Evolutionary conservation across 2,888 invertebrate species (phyloP).

Genomic region (Catocala nupta): DNA sequence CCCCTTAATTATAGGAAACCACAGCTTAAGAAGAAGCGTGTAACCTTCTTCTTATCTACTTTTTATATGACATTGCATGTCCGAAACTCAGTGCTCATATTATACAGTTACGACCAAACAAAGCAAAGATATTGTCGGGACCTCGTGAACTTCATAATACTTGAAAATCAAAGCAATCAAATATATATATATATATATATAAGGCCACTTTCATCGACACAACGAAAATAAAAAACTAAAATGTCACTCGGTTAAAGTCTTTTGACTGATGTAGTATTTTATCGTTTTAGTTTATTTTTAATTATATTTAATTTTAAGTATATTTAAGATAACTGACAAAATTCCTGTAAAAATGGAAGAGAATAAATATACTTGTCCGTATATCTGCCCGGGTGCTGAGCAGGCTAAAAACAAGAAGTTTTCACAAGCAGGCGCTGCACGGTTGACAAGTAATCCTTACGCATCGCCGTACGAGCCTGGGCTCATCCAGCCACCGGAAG

Average conservation of each 20-base stretch:
- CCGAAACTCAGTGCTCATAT: too few species aligned
- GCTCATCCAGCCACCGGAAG: constrained; percentile 66
- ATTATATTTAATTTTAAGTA: constrained; percentile 28
- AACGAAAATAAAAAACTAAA: too few species aligned
- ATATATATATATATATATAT: too few species aligned
- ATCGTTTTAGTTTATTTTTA: background rate
- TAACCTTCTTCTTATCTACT: too few species aligned
- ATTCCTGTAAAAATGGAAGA: constrained; percentile 62
- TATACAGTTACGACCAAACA: too few species aligned
- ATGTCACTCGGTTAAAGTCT: background rate
- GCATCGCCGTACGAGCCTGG: constrained; percentile 73
- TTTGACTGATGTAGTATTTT: background rate
- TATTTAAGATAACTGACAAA: constrained; percentile 40
- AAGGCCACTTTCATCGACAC: too few species aligned
- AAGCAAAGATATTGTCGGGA: too few species aligned
- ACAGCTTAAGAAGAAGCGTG: too few species aligned
- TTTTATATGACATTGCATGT: too few species aligned
- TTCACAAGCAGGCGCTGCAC: constrained; percentile 51
- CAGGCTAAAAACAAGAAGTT: constrained; percentile 20
- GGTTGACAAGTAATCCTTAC: constrained; percentile 42
- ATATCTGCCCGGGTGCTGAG: constrained; percentile 64
- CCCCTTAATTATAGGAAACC: too few species aligned
- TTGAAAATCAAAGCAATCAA: too few species aligned
- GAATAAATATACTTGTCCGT: constrained; percentile 63
- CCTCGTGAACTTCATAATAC: too few species aligned